Percentiles rank a stretch among this genome's conserved stretches.
Conservation (phyloP, 2,797 vertebrate species). For the Threskiornis aethiopicus region DNA sequence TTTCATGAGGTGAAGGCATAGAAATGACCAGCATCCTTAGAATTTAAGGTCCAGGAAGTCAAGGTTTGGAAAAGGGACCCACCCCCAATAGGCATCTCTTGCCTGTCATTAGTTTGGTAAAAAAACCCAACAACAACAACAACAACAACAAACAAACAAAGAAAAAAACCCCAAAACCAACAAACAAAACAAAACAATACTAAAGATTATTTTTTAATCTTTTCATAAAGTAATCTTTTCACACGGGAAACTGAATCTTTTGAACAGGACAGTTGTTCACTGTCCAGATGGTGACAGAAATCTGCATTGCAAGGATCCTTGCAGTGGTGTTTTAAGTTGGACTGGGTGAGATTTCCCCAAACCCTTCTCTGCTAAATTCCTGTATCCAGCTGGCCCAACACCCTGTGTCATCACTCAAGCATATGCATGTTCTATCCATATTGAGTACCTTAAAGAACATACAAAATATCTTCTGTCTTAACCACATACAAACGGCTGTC, state of each 20-base stretch:
- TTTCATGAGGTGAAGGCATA: background rate
- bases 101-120: background rate
- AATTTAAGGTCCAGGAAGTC: background rate
- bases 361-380: background rate
- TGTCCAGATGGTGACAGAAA: background rate
- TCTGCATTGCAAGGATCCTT: background rate
- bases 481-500: background rate
- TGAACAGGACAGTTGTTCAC: background rate
- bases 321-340: background rate
- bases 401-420: background rate
- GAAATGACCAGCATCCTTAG: background rate
- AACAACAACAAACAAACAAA: background rate
- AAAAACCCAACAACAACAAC: background rate
- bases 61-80: background rate
- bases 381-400: background rate
- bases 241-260: background rate
- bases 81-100: accelerated
- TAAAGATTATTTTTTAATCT: background rate
- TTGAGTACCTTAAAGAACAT: background rate
- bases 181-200: background rate
- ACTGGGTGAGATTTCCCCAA: background rate
- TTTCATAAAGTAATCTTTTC: background rate
- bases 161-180: background rate
- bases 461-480: background rate
- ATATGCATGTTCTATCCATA: background rate